These are phyloP conservation scores for Chromis chromis DNA, from an alignment of 2,797 vertebrate species.

Conservation along the genomic window DNA sequence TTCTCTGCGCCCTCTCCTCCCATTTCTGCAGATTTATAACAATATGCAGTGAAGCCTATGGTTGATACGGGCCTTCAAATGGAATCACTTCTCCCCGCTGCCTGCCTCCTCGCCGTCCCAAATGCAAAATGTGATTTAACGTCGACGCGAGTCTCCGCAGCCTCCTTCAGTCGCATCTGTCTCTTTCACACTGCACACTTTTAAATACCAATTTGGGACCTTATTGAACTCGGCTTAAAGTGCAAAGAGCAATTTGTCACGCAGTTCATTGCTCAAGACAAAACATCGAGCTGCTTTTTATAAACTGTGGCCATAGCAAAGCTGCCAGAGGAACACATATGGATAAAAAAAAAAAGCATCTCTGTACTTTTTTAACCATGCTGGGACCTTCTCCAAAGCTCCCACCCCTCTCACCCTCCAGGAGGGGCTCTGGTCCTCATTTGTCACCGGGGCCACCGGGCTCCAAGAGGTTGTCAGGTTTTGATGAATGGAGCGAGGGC, in stretches of 20 bases:
- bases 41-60: constrained; percentile 62
- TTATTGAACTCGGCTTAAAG: constrained; percentile 75
- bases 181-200: constrained; percentile 68
- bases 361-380: constrained; percentile 48
- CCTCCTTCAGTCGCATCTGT: constrained; percentile 71
- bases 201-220: constrained; percentile 79
- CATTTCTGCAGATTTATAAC: constrained; percentile 68
- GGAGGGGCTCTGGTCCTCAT: constrained; percentile 61
- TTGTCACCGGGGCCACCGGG: constrained; percentile 73
- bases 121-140: constrained; percentile 73
- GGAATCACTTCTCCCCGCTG: constrained; percentile 69
- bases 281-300: constrained; percentile 68
- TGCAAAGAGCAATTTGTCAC: constrained; percentile 74
- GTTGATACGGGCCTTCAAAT: constrained; percentile 70
- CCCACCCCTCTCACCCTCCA: constrained; percentile 39
- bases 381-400: constrained; percentile 54
- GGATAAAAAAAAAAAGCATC: constrained; percentile 52
- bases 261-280: constrained; percentile 69
- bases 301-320: constrained; percentile 57
- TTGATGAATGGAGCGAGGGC: constrained; percentile 72
- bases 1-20: constrained; percentile 59
- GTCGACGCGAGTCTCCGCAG: constrained; percentile 56
- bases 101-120: constrained; percentile 54
- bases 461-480: constrained; percentile 68
- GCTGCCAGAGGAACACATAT: constrained; percentile 42